These are phyloP conservation scores for Chanos chanos DNA, from an alignment of 2,797 vertebrate species.

Conservation along the genomic window DNA sequence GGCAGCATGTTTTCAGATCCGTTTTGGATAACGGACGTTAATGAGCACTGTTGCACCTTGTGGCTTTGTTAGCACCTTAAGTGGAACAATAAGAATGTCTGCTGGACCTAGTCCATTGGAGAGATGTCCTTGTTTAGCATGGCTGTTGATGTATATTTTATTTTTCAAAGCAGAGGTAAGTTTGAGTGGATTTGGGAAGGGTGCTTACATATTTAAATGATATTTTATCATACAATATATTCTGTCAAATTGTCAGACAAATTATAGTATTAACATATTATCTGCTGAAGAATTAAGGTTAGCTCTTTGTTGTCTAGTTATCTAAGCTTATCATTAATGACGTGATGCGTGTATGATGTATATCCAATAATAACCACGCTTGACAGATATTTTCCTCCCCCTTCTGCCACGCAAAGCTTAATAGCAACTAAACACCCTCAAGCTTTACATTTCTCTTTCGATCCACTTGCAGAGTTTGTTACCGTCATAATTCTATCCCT, in stretches of 20 bases:
- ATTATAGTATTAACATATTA: background rate
- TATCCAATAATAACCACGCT: background rate
- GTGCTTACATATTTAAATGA: background rate
- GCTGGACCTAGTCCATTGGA: background rate
- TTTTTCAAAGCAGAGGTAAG: slow-evolving; percentile 60
- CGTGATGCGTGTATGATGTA: no score
- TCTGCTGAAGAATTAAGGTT: no score
- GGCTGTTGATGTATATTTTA: slow-evolving; percentile 27
- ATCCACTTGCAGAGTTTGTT: no score
- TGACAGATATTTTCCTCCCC: no score
- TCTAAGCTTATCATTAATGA: no score
- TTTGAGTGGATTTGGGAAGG: no score
- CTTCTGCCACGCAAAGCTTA: no score
- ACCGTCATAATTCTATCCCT: no score
- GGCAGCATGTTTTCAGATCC: slow-evolving; percentile 25
- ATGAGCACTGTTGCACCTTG: no score
- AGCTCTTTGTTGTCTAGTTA: no score
- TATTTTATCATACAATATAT: background rate
- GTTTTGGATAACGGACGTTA: background rate
- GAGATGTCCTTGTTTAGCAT: slow-evolving; percentile 10
- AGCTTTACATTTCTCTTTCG: background rate
- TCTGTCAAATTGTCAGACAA: background rate
- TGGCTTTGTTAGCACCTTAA: no score
- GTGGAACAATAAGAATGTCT: slow-evolving; percentile 2
- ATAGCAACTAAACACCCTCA: no score